These are phyloP conservation scores for Notoglanidium macrostoma DNA, from an alignment of 2,797 vertebrate species.

Conservation along the genomic window DNA sequence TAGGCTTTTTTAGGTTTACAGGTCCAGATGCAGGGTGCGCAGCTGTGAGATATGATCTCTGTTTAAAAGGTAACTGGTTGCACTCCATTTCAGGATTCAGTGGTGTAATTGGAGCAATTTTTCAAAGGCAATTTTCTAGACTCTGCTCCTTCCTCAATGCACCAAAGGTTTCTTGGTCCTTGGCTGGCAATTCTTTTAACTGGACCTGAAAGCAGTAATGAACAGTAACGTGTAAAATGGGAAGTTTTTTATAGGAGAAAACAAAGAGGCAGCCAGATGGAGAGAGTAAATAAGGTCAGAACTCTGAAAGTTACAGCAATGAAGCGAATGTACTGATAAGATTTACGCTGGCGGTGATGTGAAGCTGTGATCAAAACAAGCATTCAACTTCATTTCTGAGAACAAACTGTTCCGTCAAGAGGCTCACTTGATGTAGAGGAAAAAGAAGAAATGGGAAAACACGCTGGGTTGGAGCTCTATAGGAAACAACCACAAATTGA, in stretches of 20 bases:
- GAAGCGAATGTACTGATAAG: conserved; percentile 43
- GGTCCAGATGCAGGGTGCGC: conserved; percentile 26
- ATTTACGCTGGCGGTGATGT: conserved; percentile 34
- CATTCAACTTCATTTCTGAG: not conserved
- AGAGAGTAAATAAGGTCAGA: conserved; percentile 45
- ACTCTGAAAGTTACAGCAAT: conserved; percentile 28
- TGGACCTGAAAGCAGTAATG: conserved; percentile 48
- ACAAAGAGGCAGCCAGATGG: conserved; percentile 33
- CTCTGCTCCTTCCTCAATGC: conserved; percentile 40
- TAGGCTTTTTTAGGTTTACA: conserved; percentile 2
- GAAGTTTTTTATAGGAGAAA: conserved; percentile 24
- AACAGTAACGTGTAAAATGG: conserved; percentile 42
- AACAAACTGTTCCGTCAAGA: not conserved
- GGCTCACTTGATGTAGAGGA: not conserved
- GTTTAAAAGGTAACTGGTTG: conserved; percentile 42
- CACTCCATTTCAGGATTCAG: conserved; percentile 31
- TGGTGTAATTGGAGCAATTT: conserved; percentile 39
- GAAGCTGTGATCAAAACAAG: conserved; percentile 31
- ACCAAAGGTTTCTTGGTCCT: conserved; percentile 40
- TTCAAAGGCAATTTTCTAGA: conserved; percentile 49
- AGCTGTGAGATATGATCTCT: conserved; percentile 37
- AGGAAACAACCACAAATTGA: not conserved
- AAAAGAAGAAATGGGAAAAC: not conserved
- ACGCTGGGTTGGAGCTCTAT: not conserved
- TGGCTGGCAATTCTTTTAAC: conserved; percentile 48